Evolutionary conservation across 2,113 vertebrate species (phyloP), one percentile per base, ranked within the genome.

Genomic region (Dicerorhinus sumatrensis): DNA sequence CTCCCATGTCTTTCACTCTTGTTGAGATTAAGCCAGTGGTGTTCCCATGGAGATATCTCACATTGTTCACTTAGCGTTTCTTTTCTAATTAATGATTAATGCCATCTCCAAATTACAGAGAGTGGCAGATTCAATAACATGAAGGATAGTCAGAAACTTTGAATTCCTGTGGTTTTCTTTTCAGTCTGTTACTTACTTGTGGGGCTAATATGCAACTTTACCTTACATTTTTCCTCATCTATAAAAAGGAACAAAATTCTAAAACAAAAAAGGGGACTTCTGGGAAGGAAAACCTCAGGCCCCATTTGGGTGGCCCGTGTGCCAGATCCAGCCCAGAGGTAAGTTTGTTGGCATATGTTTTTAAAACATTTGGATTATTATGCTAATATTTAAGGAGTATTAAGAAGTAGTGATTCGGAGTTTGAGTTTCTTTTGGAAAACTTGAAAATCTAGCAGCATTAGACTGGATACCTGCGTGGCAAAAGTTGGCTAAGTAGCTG

Each of bases 81-180:
- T 67, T 86, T 77, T 75, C 72, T 95, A 95, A 98, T 97, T 96
- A 97, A 96, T 96, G 89, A 97, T 95, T 93, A 84, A 96, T 94
- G 85, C 18, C 65, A 73, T 29, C 79, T 86, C 82, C 73, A 97
- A 97, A 97, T 97, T 97, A 96, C 60, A 80, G 63, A 91, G 20
- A 95, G 20, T 56, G 81, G 23, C 77, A 84, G 80, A 83, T 81
- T 97, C 89, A 94, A 80, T 96, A 86, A 95, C 6, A 31, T 58
- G 75, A 95, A 90, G 63, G 20, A 65, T 42, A 79, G 93, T 63
- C n/a, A 29, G 58, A 92, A 93, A 94, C 73, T 97, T 80, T 48
- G 72, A 77, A 93, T 87, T 96, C 89, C 89, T 80, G 36, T 54
- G 93, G 89, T 65, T 92, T 96, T 73, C 92, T 84, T 92, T 97